Base-by-base conservation (phyloP, 2,888 invertebrate genomes). In the Spatulosminthurus flaviceps region DNA sequence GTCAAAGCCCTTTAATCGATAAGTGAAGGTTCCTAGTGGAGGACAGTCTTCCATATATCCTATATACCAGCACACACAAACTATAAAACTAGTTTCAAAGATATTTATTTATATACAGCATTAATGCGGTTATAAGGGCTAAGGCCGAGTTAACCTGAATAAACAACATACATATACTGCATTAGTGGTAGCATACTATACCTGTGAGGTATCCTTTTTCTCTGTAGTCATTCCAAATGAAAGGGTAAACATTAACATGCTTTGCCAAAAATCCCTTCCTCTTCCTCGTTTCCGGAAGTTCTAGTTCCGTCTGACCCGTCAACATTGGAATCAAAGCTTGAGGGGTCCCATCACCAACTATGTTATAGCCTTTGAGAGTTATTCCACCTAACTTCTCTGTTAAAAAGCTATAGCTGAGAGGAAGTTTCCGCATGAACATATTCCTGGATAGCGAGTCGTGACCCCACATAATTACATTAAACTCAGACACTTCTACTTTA, bases 31-130 rank as follows among this genome's bases (percentile, higher is more conserved):
- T 0, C 96, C 96, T 28, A 93, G 91, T 86, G 90, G 89, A 0
- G 95, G 93, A 84, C 92, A 91, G 87, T 98, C 97, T 87, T 98
- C 97, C 85, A 93, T 93, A 87, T 93, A 97, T 0, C 93, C 93
- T 0, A 51, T n/a, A n/a, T n/a, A n/a, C n/a, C n/a, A n/a, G n/a
- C n/a, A n/a, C n/a, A n/a, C n/a, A 41, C 41, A 41, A 41, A 9
- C 41, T 9, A 41, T 13, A 41, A 41, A 9, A 41, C 7, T 41
- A 9, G 7, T 41, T 41, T 9, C 13, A 41, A 41, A 9, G 13
- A 41, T 41, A 41, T 9, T 41, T 41, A 41, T 41, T 9, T 41
- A 9, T 41, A 41, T 9, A 9, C 13, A 41, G n/a, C n/a, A n/a
- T n/a, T n/a, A n/a, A n/a, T n/a, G n/a, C n/a, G n/a, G n/a, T n/a